These are phyloP conservation scores for Cotesia glomerata DNA, from an alignment of 1,140 invertebrate genomes.

Conservation along the genomic window DNA sequence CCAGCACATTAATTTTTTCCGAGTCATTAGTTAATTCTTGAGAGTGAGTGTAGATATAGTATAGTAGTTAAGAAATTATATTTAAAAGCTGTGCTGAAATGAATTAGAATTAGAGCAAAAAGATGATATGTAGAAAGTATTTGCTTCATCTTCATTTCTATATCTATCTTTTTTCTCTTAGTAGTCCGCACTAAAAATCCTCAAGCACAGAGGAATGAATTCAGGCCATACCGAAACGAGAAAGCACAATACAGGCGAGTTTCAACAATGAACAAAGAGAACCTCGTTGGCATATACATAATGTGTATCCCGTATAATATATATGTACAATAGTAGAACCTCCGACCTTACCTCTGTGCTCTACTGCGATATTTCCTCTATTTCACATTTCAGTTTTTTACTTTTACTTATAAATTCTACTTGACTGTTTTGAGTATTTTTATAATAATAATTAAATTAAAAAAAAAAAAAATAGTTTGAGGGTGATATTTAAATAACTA, in stretches of 20 bases:
- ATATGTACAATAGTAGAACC: conserved; percentile 25
- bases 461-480: too few species aligned
- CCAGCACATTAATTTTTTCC: too few species aligned
- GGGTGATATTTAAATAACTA: too few species aligned
- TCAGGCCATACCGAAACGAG: conserved; percentile 43
- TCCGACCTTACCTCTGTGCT: conserved; percentile 29
- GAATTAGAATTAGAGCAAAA: not conserved
- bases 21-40: too few species aligned
- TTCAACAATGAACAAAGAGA: conserved; percentile 56
- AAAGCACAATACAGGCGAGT: conserved; percentile 55
- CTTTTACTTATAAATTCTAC: too few species aligned
- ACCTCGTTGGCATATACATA: conserved; percentile 38
- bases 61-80: not conserved
- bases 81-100: too few species aligned
- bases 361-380: conserved; percentile 5
- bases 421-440: too few species aligned
- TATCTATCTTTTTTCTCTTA: too few species aligned
- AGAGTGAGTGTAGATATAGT: not conserved
- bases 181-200: conserved; percentile 9
- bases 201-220: conserved; percentile 44
- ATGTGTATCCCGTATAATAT: conserved; percentile 39
- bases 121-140: too few species aligned
- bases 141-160: not conserved
- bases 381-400: conserved; percentile 15
- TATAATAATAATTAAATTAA: too few species aligned